These are phyloP conservation scores for Drosophila lini DNA, from an alignment of 1,140 invertebrate species.

Conservation along the genomic window DNA sequence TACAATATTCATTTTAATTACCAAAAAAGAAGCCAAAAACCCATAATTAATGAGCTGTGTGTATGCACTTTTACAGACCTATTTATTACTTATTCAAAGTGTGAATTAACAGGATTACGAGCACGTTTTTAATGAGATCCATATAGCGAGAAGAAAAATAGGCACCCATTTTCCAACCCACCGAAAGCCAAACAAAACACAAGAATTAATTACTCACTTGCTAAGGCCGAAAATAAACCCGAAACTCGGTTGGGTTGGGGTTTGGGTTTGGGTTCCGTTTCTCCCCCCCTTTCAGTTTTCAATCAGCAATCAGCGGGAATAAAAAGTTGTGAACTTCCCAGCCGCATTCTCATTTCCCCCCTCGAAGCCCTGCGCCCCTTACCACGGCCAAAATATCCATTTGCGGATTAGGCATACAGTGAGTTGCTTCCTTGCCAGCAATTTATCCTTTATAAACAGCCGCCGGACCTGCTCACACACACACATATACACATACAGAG, in stretches of 20 bases:
- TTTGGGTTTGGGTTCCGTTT: not conserved
- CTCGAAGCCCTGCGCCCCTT: not conserved
- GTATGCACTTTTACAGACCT: not conserved
- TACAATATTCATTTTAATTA: not conserved
- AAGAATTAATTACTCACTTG: constrained; percentile 48
- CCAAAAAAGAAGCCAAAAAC: not conserved
- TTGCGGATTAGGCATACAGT: constrained; percentile 77
- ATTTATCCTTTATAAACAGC: constrained; percentile 79
- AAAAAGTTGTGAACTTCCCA: constrained; percentile 40
- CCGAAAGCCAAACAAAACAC: constrained; percentile 47
- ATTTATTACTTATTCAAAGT: constrained; percentile 12
- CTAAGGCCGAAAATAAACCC: constrained; percentile 36
- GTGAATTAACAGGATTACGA: constrained; percentile 7
- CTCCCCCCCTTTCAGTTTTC: constrained; percentile 23
- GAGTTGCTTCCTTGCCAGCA: constrained; percentile 59
- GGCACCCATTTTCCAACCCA: constrained; percentile 9
- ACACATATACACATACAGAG: constrained; percentile 1
- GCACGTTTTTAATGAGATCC: constrained; percentile 20
- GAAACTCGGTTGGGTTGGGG: not conserved
- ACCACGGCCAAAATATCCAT: constrained; percentile 71
- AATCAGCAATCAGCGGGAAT: constrained; percentile 47
- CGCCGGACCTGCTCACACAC: constrained; percentile 53
- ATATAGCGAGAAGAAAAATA: constrained; percentile 35
- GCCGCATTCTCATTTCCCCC: constrained; percentile 4
- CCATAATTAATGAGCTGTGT: constrained; percentile 1